Percentiles rank a stretch among this genome's conserved stretches.
These are phyloP conservation scores for Sarcophaga bullata DNA, from an alignment of 1,140 invertebrate species.

Conservation along the genomic window DNA sequence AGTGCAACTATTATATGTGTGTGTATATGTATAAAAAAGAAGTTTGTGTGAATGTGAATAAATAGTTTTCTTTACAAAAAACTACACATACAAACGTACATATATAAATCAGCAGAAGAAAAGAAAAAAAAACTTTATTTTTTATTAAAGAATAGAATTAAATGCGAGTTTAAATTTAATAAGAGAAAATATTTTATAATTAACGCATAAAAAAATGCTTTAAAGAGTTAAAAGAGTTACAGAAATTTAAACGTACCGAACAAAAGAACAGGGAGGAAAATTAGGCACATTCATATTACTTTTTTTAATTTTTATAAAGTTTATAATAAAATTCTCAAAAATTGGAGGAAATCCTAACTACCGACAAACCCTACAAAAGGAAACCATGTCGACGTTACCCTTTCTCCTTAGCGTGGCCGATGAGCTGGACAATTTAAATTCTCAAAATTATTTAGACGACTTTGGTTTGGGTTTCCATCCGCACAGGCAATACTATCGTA, in stretches of 20 bases:
- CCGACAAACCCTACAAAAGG: conserved; percentile 41
- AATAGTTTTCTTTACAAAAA: background rate
- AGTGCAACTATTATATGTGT: conserved; percentile 9
- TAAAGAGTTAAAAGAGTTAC: background rate
- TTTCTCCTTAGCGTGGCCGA: conserved; percentile 63
- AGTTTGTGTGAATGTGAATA: background rate
- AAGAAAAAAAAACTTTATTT: background rate
- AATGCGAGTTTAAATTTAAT: background rate
- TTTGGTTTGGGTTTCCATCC: conserved; percentile 64
- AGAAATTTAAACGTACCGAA: no score
- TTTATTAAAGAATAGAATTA: background rate
- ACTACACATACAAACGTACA: no score
- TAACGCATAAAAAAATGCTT: background rate
- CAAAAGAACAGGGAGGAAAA: no score
- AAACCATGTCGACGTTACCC: conserved; percentile 62
- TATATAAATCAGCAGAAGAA: background rate
- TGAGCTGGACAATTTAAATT: conserved; percentile 64
- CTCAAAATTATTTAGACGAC: conserved; percentile 63
- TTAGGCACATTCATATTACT: background rate
- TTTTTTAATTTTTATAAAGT: conserved; percentile 15
- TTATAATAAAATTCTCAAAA: conserved; percentile 16
- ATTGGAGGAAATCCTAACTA: conserved; percentile 41
- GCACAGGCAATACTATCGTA: conserved; percentile 61
- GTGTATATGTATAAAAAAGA: background rate
- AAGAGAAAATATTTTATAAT: background rate